phyloP scores from a whole-genome alignment of 2,888 invertebrate species.

The Prosopocoilus inquinatus region DNA sequence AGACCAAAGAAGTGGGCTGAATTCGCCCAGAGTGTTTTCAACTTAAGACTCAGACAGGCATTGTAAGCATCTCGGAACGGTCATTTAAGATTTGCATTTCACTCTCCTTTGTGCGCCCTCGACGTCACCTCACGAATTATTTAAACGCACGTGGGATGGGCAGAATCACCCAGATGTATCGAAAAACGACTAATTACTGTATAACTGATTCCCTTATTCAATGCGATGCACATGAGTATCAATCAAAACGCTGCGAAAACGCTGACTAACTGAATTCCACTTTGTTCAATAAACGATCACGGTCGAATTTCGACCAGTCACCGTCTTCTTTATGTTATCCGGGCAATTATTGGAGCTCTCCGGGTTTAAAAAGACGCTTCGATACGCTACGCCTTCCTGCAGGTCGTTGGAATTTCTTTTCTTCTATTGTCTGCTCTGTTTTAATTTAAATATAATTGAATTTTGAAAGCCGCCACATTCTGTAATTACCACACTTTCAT shows the following conservation, averaged over 20 bases:
- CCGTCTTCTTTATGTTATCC: constrained; percentile 2
- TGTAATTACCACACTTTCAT: no score
- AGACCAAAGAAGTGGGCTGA: constrained; percentile 22
- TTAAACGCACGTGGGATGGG: constrained; percentile 1
- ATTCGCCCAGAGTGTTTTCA: constrained; percentile 26
- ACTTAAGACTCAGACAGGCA: constrained; percentile 14
- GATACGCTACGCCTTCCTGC: neutral
- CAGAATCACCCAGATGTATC: neutral
- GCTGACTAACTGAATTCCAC: constrained; percentile 10
- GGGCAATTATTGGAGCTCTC: neutral
- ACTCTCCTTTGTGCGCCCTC: constrained; percentile 4
- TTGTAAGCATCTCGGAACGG: constrained; percentile 1
- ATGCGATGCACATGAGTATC: neutral
- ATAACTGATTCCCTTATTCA: neutral
- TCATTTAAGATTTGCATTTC: constrained; percentile 3
- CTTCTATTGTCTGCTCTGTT: neutral
- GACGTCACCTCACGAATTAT: neutral
- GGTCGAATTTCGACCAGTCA: constrained; percentile 4
- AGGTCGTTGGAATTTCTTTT: neutral
- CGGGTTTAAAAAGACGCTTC: neutral
- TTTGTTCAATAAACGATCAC: constrained; percentile 6
- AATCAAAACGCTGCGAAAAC: neutral
- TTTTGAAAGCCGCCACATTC: neutral
- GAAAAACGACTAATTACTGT: neutral
- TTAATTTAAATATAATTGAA: neutral